Conservation (phyloP, 53 echinoderm and acorn worm species). For the Arbacia lixula region DNA sequence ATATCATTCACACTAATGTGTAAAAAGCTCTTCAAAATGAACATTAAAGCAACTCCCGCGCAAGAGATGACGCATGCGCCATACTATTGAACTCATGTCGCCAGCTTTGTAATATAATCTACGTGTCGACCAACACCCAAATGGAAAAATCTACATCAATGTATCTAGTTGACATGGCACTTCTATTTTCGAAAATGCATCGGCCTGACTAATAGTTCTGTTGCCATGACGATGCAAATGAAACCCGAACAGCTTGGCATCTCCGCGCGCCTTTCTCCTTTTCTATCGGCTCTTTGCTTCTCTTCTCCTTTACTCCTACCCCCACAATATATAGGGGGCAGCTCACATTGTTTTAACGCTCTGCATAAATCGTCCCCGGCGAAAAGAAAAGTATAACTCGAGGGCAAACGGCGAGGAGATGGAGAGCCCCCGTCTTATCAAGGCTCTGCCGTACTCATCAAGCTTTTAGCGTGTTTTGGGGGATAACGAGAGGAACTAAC, state of each 20-base stretch:
- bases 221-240: constrained; percentile 22
- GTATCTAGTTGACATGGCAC: constrained; percentile 19
- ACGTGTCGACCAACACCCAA: too few relatives aligned
- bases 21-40: too few relatives aligned
- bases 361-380: not conserved
- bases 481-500: constrained; percentile 9
- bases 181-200: constrained; percentile 19
- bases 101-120: too few relatives aligned
- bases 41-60: too few relatives aligned
- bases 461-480: too few relatives aligned
- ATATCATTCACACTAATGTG: too few relatives aligned
- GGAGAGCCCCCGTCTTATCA: too few relatives aligned
- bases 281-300: not conserved
- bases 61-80: too few relatives aligned
- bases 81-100: too few relatives aligned
- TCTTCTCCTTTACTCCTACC: not conserved
- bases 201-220: constrained; percentile 30
- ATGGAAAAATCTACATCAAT: not conserved
- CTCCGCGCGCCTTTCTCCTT: too few relatives aligned
- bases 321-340: not conserved
- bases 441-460: constrained; percentile 5
- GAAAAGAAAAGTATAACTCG: constrained; percentile 16
- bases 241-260: too few relatives aligned
- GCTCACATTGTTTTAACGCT: constrained; percentile 16
- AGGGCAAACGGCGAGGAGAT: constrained; percentile 47